These are phyloP conservation scores for Hylaeus anthracinus DNA, from an alignment of 1,140 invertebrate species.

Conservation along the genomic window DNA sequence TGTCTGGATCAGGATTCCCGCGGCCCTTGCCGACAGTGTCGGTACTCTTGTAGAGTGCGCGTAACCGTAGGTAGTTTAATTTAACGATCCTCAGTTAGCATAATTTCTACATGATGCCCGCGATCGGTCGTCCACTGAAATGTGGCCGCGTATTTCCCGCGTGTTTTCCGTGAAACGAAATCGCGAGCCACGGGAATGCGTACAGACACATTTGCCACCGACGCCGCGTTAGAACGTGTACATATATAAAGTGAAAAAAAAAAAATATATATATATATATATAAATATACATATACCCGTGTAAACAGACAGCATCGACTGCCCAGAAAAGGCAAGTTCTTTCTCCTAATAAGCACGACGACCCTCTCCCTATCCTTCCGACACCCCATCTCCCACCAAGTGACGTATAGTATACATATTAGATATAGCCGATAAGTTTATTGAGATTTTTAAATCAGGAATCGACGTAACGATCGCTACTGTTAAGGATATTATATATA, in stretches of 20 bases:
- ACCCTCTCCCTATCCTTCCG: neutral
- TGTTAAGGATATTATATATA: slow-evolving; percentile 74
- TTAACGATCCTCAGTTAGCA: slow-evolving; percentile 75
- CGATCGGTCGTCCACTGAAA: slow-evolving; percentile 30
- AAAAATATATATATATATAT: slow-evolving; percentile 43
- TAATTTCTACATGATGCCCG: slow-evolving; percentile 68
- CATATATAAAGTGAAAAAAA: slow-evolving; percentile 57
- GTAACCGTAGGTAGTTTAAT: slow-evolving; percentile 79
- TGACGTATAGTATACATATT: slow-evolving; percentile 55
- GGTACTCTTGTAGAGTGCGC: slow-evolving; percentile 68
- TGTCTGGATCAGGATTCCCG: slow-evolving; percentile 2
- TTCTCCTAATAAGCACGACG: slow-evolving; percentile 54
- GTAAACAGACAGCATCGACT: slow-evolving; percentile 56
- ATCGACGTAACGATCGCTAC: slow-evolving; percentile 69
- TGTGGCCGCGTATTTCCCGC: neutral
- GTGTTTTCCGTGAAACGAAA: too few relatives aligned
- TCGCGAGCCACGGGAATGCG: neutral
- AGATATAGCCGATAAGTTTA: slow-evolving; percentile 65
- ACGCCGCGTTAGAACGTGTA: slow-evolving; percentile 49
- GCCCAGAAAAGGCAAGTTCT: slow-evolving; percentile 52
- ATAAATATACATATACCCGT: slow-evolving; percentile 44
- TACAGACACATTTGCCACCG: slow-evolving; percentile 27
- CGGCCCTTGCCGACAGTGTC: slow-evolving; percentile 33
- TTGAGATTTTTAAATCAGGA: slow-evolving; percentile 72
- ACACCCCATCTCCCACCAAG: neutral